Evolutionary conservation across 2,888 invertebrate genomes (phyloP).

Genomic region (Parnassius glacialis): DNA sequence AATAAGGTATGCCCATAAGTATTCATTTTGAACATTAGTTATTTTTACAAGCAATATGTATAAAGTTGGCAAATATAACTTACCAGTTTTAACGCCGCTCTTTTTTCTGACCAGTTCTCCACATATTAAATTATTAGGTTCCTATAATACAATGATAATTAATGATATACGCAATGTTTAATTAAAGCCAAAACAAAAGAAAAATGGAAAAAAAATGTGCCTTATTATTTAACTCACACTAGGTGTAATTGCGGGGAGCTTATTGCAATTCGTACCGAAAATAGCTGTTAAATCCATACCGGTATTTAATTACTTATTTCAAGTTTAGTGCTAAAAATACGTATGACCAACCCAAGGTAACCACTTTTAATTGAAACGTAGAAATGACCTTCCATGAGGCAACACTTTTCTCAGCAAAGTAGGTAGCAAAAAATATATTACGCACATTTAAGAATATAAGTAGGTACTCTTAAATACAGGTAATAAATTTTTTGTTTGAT

Average conservation of each 20-base stretch:
- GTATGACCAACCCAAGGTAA: constrained; percentile 8
- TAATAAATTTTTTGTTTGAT: not conserved
- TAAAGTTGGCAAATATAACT: not conserved
- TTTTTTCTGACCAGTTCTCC: not conserved
- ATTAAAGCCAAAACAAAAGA: too few relatives aligned
- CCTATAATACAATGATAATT: constrained; percentile 1
- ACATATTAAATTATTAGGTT: not conserved
- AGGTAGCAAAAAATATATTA: constrained; percentile 9
- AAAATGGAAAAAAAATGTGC: not conserved
- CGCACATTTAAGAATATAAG: constrained; percentile 13
- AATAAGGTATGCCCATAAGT: too few relatives aligned
- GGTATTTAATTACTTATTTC: constrained; percentile 11
- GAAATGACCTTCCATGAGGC: constrained; percentile 8
- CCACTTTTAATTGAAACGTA: constrained; percentile 12
- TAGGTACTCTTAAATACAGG: not conserved
- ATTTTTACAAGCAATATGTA: too few relatives aligned
- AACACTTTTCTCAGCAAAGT: constrained; percentile 4
- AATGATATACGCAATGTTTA: too few relatives aligned
- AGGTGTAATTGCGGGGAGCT: constrained; percentile 4
- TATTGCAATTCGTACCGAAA: constrained; percentile 8
- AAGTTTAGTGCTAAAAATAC: constrained; percentile 9
- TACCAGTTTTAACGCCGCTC: constrained; percentile 6
- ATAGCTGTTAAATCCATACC: constrained; percentile 7
- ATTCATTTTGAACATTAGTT: too few relatives aligned
- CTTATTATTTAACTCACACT: constrained; percentile 8